Percentiles rank a stretch among this genome's conserved stretches.
phyloP scores from a whole-genome alignment of 2,797 vertebrate species.

The Hemibagrus guttatus region DNA sequence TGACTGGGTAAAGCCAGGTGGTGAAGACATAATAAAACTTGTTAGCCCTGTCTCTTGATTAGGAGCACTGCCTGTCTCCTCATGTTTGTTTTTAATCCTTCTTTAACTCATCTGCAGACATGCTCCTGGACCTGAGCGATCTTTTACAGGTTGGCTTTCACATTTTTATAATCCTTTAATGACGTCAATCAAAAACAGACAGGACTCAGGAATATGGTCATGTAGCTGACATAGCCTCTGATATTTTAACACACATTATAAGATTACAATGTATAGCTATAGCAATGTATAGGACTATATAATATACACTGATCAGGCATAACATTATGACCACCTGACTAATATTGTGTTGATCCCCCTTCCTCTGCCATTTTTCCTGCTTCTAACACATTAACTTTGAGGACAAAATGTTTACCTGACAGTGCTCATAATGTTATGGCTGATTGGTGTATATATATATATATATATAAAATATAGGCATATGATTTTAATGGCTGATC shows the following conservation, averaged over 20 bases:
- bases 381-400: too few species aligned
- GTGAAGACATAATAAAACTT: not conserved
- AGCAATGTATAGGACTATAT: too few species aligned
- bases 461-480: too few species aligned
- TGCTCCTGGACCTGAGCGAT: slow-evolving; percentile 96
- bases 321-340: too few species aligned
- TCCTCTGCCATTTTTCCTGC: too few species aligned
- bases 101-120: slow-evolving; percentile 79
- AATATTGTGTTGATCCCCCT: too few species aligned
- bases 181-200: not conserved
- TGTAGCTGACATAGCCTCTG: not conserved
- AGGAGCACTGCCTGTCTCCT: slow-evolving; percentile 4
- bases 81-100: slow-evolving; percentile 28
- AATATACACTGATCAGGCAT: too few species aligned
- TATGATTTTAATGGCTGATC: too few species aligned
- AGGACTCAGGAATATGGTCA: not conserved
- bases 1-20: slow-evolving; percentile 5
- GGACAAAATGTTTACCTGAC: too few species aligned
- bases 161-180: slow-evolving; percentile 13
- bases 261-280: too few species aligned
- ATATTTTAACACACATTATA: not conserved
- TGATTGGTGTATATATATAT: too few species aligned
- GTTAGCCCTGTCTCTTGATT: not conserved
- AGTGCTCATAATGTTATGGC: too few species aligned
- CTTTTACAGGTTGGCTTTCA: slow-evolving; percentile 86